phyloP scores from a whole-genome alignment of 92 coral and sea anemone species.

The Siderastrea radians region DNA sequence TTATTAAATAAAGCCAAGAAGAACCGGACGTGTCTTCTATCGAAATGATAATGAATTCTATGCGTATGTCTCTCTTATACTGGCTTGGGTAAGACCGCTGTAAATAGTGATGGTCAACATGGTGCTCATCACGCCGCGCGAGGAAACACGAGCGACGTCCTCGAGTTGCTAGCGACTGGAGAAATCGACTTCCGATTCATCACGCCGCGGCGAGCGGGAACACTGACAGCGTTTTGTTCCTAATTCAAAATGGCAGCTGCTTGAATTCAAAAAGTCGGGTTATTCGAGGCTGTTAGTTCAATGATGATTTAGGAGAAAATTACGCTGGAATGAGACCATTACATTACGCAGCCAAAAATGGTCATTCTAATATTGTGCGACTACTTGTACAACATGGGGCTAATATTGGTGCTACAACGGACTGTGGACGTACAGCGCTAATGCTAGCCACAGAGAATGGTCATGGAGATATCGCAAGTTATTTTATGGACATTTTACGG shows the following conservation, averaged over 20 bases:
- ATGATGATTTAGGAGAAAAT: too few relatives aligned
- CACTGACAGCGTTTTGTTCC: neutral
- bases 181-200: slow-evolving; percentile 4
- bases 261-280: too few relatives aligned
- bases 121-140: slow-evolving; percentile 19
- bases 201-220: slow-evolving; percentile 8
- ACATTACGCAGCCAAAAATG: neutral
- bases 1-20: too few relatives aligned
- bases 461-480: neutral
- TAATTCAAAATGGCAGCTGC: slow-evolving; percentile 4
- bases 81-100: too few relatives aligned
- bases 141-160: neutral
- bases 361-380: slow-evolving; percentile 11
- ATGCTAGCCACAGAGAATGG: neutral
- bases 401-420: neutral
- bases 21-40: too few relatives aligned
- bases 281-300: too few relatives aligned
- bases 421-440: neutral
- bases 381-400: slow-evolving; percentile 1
- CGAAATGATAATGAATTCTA: too few relatives aligned
- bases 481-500: neutral
- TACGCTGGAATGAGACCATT: too few relatives aligned
- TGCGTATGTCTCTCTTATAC: too few relatives aligned
- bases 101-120: neutral
- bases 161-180: slow-evolving; percentile 9